phyloP scores from a whole-genome alignment of 2,888 invertebrate genomes.

The Pecten maximus region DNA sequence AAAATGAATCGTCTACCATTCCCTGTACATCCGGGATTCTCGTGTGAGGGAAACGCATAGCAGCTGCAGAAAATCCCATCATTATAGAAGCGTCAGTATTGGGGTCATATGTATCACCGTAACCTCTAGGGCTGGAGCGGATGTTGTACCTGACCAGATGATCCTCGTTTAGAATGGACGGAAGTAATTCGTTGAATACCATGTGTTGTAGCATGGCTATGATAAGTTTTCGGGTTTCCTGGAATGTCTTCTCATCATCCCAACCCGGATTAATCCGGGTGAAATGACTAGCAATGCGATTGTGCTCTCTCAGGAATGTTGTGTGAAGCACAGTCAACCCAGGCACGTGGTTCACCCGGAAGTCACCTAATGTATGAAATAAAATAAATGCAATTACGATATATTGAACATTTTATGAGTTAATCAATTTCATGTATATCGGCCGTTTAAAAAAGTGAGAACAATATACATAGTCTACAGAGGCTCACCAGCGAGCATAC shows the following conservation, averaged over 20 bases:
- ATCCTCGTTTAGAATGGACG: slow-evolving; percentile 94
- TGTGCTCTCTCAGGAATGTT: slow-evolving; percentile 89
- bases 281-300: slow-evolving; percentile 90
- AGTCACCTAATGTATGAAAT: slow-evolving; percentile 86
- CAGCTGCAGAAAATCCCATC: slow-evolving; percentile 57
- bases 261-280: slow-evolving; percentile 91
- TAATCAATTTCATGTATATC: too few species aligned
- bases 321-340: slow-evolving; percentile 93
- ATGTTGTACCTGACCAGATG: slow-evolving; percentile 94
- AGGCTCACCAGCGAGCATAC: slow-evolving; percentile 60
- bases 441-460: too few species aligned
- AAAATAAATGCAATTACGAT: too few species aligned
- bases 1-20: slow-evolving; percentile 45
- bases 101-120: slow-evolving; percentile 43
- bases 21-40: slow-evolving; percentile 55
- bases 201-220: slow-evolving; percentile 87
- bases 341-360: slow-evolving; percentile 92
- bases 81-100: slow-evolving; percentile 49
- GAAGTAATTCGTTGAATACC: slow-evolving; percentile 85
- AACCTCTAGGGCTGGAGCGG: slow-evolving; percentile 84
- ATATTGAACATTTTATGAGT: too few species aligned
- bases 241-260: slow-evolving; percentile 85
- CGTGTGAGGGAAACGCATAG: slow-evolving; percentile 55
- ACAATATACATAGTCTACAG: neutral
- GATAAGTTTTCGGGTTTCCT: slow-evolving; percentile 86